Conservation (phyloP, 2,113 vertebrate genomes). For the Taxidea taxus region DNA sequence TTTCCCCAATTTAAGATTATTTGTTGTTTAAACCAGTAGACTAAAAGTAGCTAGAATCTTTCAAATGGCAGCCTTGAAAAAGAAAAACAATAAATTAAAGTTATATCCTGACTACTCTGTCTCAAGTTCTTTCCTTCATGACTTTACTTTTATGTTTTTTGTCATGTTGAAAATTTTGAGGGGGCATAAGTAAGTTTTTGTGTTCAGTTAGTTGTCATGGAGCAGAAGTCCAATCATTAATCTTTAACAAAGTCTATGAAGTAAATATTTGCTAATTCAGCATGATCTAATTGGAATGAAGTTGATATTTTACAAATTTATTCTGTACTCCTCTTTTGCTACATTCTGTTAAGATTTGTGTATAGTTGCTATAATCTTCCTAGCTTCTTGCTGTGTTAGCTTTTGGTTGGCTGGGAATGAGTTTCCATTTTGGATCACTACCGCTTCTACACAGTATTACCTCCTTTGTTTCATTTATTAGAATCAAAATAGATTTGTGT, state of each 20-base stretch:
- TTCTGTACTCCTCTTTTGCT: background rate
- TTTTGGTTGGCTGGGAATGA: background rate
- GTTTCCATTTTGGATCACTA: background rate
- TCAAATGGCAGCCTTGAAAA: background rate
- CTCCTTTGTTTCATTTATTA: background rate
- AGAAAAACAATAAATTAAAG: background rate
- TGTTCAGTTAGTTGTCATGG: background rate
- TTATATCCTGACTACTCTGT: background rate
- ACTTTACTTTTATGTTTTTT: background rate
- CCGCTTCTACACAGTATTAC: background rate
- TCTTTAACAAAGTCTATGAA: background rate
- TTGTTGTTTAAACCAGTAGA: background rate
- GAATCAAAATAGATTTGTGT: background rate
- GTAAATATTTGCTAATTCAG: background rate
- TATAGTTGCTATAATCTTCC: background rate
- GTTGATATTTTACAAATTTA: background rate
- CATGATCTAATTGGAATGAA: background rate
- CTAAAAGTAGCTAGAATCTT: background rate
- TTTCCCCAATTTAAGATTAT: background rate
- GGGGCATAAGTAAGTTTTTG: background rate
- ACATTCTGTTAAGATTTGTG: background rate
- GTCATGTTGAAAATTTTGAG: background rate
- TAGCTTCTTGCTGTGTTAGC: background rate
- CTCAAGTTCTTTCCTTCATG: background rate
- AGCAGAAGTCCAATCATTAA: background rate